Percentiles rank a stretch among this genome's conserved stretches.
These are phyloP conservation scores for Tachina fera DNA, from an alignment of 2,888 invertebrate species.

Conservation along the genomic window DNA sequence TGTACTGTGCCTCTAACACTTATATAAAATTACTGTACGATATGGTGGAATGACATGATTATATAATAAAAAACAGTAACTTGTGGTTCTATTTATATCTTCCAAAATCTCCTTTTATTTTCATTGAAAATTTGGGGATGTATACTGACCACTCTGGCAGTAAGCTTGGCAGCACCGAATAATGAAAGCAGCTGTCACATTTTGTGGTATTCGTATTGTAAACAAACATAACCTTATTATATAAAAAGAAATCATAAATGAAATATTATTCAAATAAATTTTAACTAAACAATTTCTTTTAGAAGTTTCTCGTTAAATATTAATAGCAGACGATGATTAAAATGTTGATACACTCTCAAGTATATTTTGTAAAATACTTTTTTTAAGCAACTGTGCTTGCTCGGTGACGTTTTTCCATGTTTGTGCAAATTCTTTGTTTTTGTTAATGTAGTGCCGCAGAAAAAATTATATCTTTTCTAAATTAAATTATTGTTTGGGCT, in stretches of 20 bases:
- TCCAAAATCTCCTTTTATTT: no score
- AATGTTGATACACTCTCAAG: background rate
- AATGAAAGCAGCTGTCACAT: background rate
- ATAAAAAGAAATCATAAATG: no score
- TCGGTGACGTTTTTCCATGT: constrained; percentile 32
- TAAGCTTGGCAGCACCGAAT: no score
- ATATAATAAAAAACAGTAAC: no score
- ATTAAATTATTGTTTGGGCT: constrained; percentile 32
- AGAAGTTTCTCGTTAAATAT: background rate
- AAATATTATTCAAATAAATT: background rate
- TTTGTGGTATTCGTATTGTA: background rate
- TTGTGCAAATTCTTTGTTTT: constrained; percentile 62
- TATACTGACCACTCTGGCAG: no score
- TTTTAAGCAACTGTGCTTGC: constrained; percentile 47
- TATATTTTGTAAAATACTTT: constrained; percentile 5
- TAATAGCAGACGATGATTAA: background rate
- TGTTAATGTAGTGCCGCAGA: constrained; percentile 29
- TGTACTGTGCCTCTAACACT: no score
- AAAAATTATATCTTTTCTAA: constrained; percentile 10
- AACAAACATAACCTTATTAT: no score
- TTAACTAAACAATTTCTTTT: background rate
- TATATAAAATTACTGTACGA: no score
- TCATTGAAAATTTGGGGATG: no score
- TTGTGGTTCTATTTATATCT: no score
- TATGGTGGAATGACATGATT: no score